Evolutionary conservation across 1,140 invertebrate species (phyloP), one percentile per base, ranked within the genome.

Genomic region (Cydia pomonella): DNA sequence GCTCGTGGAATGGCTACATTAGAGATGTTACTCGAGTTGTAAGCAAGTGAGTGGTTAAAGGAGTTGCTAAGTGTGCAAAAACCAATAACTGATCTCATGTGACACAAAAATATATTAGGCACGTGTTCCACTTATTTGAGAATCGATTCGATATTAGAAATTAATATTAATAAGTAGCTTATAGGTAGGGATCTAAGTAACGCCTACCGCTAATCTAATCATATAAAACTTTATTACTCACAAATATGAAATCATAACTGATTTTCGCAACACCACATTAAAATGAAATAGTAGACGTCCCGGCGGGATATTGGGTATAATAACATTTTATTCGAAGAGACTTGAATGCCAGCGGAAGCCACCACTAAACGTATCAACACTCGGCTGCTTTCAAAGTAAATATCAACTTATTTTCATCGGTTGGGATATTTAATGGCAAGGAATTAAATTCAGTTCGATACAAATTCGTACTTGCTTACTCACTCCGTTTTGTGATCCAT

Each of bases 321-420:
- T 73, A 73, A 27, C 50, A 41, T 73, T 50, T 50, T 73, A 73
- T 75, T 73, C 73, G 47, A 76, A 9, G 64, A 81, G 72, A 77
- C 78, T 83, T 79, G 79, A 82, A 81, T 82, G 73, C 75, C 76
- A 90, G 84, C 88, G 90, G 90, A 92, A 89, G 82, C 76, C 69
- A 76, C 74, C 75, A 82, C 81, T 92, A 90, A 92, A 92, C 59
- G 81, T 86, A 87, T 91, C 90, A 92, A 80, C 89, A 78, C 86
- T 64, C 73, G 73, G 72, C 81, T 80, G 86, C 84, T 88, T 85
- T 89, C 85, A 89, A 87, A 89, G 86, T 80, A 88, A 88, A 90
- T 82, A 91, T 63, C 27, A 41, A 80, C 81, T 85, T 85, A 87
- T 87, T 87, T 88, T 89, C 79, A 84, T 83, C 80, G 82, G 87